These are phyloP conservation scores for Lordiphosa stackelbergi DNA, from an alignment of 1,140 invertebrate species.

Conservation along the genomic window DNA sequence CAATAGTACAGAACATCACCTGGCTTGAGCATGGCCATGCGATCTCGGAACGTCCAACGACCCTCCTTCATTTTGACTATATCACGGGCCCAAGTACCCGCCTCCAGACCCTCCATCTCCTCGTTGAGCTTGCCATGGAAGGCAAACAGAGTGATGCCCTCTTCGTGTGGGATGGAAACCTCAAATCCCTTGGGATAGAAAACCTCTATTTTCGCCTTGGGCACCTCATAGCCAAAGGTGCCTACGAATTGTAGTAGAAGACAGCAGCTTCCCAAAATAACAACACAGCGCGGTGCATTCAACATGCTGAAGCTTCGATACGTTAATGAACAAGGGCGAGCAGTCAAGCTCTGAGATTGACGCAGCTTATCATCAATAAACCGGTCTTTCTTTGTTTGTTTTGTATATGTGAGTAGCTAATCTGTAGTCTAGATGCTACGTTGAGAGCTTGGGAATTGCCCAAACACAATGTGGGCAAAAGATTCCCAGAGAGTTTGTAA, in stretches of 20 bases:
- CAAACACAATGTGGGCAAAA: too few species aligned
- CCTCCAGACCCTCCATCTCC: conserved; percentile 84
- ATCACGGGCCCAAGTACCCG: conserved; percentile 83
- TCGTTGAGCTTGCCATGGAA: conserved; percentile 87
- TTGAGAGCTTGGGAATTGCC: too few species aligned
- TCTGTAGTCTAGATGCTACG: too few species aligned
- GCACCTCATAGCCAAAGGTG: conserved; percentile 78
- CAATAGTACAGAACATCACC: conserved; percentile 86
- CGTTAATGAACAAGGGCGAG: too few species aligned
- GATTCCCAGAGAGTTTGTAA: too few species aligned
- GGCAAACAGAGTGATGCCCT: conserved; percentile 85
- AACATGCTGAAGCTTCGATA: conserved; percentile 13
- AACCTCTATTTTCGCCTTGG: conserved; percentile 80
- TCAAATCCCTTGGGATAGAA: conserved; percentile 81
- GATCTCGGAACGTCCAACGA: conserved; percentile 84
- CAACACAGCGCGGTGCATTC: conserved; percentile 16
- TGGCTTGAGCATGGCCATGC: conserved; percentile 79
- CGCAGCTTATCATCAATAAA: too few species aligned
- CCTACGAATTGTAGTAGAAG: conserved; percentile 10
- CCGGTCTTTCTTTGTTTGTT: too few species aligned
- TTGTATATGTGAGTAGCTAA: too few species aligned
- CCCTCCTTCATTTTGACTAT: conserved; percentile 82
- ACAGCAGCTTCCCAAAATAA: conserved; percentile 6
- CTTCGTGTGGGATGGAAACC: conserved; percentile 82
- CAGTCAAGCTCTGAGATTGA: too few species aligned